Evolutionary conservation across 2,797 vertebrate genomes (phyloP), one percentile per base, ranked within the genome.

Genomic region (Oreochromis grahami): DNA sequence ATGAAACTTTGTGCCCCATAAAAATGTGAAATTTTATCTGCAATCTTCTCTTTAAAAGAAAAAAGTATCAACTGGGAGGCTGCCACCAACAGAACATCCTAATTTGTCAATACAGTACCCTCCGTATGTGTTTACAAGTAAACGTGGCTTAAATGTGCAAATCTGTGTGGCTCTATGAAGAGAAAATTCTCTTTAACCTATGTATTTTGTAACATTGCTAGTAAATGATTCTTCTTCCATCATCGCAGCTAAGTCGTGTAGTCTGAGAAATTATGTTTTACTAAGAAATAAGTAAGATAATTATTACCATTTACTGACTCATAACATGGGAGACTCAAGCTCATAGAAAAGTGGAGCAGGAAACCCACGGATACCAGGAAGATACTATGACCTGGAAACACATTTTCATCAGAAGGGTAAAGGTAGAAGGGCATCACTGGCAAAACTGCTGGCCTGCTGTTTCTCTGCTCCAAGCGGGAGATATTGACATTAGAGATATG

Each of bases 1-100:
- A 48, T 3, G 10, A 0, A 72, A 48, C 24, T 72, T 29, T 43
- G 0, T 0, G 41, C 41, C 21, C 38, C 14, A 17, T 17, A 45
- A 45, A 63, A 45, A 19, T 5, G 7, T 12, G 0, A 29, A 5
- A 19, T 36, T 45, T 45, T 29, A 11, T 48, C 0, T 29, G 4
- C 26, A 74, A 32, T 50, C 17, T 48, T 74, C 13, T 7, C 14
- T 17, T 70, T 9, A 43, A 24, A 43, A 70, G 43, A 32, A 32
- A 29, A 53, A 2, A 3, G 43, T 5, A 74, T 7, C 68, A 32
- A 19, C 41, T 48, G 43, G 68, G 26, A 32, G 0, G 0, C 70
- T 74, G 70, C 26, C 70, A 74, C 4, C 70, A 32, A 50, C 7
- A 74, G 17, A 50, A 13, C 29, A 74, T 32, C 3, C 10, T 0